These are phyloP conservation scores for Nomia melanderi DNA, from an alignment of 1,140 invertebrate genomes.

Conservation along the genomic window DNA sequence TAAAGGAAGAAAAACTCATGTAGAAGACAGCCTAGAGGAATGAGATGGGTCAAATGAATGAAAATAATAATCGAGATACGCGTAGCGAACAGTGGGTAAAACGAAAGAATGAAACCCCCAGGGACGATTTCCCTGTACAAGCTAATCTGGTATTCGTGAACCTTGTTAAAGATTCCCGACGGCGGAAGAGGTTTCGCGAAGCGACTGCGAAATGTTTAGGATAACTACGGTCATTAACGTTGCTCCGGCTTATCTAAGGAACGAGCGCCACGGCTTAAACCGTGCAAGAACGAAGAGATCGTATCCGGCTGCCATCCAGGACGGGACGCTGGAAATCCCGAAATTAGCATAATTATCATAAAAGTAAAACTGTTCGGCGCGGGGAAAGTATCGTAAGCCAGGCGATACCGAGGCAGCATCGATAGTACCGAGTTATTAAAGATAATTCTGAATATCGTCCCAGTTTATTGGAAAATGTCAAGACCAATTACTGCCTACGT, in stretches of 20 bases:
- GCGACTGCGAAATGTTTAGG: slow-evolving; percentile 57
- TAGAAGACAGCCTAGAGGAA: no score
- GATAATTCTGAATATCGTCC: slow-evolving; percentile 35
- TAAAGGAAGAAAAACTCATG: no score
- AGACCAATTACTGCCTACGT: slow-evolving; percentile 41
- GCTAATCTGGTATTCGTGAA: slow-evolving; percentile 40
- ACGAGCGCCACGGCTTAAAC: slow-evolving; percentile 41
- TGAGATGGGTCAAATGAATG: no score
- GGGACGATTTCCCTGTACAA: neutral
- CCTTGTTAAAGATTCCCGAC: slow-evolving; percentile 35
- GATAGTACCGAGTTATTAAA: slow-evolving; percentile 43
- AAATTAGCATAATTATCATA: slow-evolving; percentile 67
- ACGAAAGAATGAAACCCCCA: neutral
- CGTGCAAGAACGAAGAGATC: slow-evolving; percentile 7
- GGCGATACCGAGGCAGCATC: neutral
- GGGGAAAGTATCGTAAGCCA: slow-evolving; percentile 34
- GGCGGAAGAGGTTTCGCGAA: slow-evolving; percentile 25
- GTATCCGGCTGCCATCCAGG: slow-evolving; percentile 40
- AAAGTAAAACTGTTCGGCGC: slow-evolving; percentile 18
- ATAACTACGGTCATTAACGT: slow-evolving; percentile 61
- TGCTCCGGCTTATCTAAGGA: slow-evolving; percentile 60
- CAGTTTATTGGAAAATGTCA: slow-evolving; percentile 57
- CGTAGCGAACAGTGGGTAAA: neutral
- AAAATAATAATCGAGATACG: no score
- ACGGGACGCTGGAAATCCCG: slow-evolving; percentile 40